phyloP scores from a whole-genome alignment of 2,888 invertebrate genomes.

The Phyto melanocephala region DNA sequence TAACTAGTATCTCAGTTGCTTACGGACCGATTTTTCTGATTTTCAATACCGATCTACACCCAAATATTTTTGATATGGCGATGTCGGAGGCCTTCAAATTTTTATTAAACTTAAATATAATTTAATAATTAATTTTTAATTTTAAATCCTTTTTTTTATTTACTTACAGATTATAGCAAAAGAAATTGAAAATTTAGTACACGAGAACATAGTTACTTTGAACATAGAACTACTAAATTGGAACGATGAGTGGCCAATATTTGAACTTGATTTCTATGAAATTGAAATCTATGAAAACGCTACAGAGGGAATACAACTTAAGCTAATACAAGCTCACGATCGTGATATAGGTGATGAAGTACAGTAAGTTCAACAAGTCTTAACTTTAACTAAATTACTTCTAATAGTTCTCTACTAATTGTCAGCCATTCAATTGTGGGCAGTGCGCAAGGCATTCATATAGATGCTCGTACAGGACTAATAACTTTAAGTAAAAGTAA shows the following conservation, averaged over 20 bases:
- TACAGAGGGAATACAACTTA: slow-evolving; percentile 79
- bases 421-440: slow-evolving; percentile 81
- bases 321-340: slow-evolving; percentile 81
- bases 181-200: slow-evolving; percentile 71
- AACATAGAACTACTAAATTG: slow-evolving; percentile 82
- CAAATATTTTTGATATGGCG: too few relatives aligned
- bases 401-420: too few relatives aligned
- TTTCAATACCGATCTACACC: too few relatives aligned
- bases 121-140: too few relatives aligned
- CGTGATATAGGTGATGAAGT: slow-evolving; percentile 82
- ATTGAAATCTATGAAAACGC: slow-evolving; percentile 82
- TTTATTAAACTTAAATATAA: too few relatives aligned
- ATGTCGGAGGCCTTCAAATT: too few relatives aligned
- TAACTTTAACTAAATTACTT: too few relatives aligned
- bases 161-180: slow-evolving; percentile 74
- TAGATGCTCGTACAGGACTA: slow-evolving; percentile 81
- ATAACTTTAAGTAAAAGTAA: slow-evolving; percentile 81
- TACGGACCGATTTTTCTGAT: too few relatives aligned
- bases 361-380: slow-evolving; percentile 78
- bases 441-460: slow-evolving; percentile 78
- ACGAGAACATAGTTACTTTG: slow-evolving; percentile 77
- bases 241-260: slow-evolving; percentile 86
- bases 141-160: too few relatives aligned
- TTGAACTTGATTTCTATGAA: slow-evolving; percentile 77
- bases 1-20: too few relatives aligned